Evolutionary conservation across 1,140 invertebrate species (phyloP).

Genomic region (Asobara japonica): DNA sequence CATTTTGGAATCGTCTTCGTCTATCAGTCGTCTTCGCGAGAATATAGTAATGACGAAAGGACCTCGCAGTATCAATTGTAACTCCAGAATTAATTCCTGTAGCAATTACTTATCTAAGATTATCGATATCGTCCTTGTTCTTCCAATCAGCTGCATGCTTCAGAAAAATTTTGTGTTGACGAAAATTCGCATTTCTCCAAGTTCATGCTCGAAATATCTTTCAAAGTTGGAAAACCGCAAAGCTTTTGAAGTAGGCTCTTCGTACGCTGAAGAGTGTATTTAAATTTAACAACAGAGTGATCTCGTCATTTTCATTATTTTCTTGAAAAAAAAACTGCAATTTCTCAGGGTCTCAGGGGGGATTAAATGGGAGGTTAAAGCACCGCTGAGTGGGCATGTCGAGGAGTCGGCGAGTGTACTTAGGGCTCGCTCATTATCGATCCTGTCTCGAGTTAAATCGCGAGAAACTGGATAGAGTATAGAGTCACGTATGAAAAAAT

Average conservation of each 20-base stretch:
- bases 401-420: conserved; percentile 25
- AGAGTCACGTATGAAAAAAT: too few relatives aligned
- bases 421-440: conserved; percentile 37
- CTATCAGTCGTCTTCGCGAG: too few relatives aligned
- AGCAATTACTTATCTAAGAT: too few relatives aligned
- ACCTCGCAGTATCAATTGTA: too few relatives aligned
- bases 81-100: too few relatives aligned
- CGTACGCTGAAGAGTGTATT: neutral
- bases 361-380: conserved; percentile 20
- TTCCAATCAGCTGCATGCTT: too few relatives aligned
- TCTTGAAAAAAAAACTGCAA: neutral
- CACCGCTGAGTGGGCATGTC: conserved; percentile 28
- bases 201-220: too few relatives aligned
- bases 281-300: neutral
- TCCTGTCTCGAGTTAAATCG: conserved; percentile 37
- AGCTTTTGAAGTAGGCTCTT: neutral
- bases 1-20: too few relatives aligned
- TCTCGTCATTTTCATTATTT: conserved; percentile 5
- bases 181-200: too few relatives aligned
- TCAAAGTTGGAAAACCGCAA: neutral
- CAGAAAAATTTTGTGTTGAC: too few relatives aligned
- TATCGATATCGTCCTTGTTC: too few relatives aligned
- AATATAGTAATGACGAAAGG: too few relatives aligned
- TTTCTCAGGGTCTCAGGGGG: neutral
- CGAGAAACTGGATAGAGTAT: conserved; percentile 16